phyloP scores from a whole-genome alignment of 2,113 vertebrate genomes.

The Atrichornis clamosus region DNA sequence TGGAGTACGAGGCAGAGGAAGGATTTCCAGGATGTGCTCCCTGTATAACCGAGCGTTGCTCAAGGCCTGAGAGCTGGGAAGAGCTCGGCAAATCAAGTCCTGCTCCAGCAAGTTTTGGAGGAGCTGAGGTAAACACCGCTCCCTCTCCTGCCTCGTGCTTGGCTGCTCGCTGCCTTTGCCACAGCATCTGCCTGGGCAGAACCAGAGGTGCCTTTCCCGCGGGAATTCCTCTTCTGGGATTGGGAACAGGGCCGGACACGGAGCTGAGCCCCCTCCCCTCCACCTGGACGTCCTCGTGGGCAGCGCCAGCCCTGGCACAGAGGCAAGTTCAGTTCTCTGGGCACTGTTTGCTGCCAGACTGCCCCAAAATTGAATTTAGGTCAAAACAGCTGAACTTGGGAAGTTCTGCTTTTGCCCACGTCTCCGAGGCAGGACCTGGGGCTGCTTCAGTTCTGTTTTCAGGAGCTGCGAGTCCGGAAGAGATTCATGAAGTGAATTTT shows the following conservation, averaged over 20 bases:
- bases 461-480: neutral
- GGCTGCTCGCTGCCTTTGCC: neutral
- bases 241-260: accelerated
- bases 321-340: neutral
- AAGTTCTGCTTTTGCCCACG: neutral
- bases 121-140: neutral
- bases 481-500: neutral
- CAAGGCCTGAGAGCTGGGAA: neutral
- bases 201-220: neutral
- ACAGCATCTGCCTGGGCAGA: neutral
- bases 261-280: neutral
- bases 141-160: neutral
- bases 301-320: neutral
- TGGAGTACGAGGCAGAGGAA: accelerated
- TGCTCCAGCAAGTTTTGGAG: neutral
- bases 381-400: neutral
- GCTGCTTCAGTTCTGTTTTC: accelerated
- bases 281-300: neutral
- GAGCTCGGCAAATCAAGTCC: neutral
- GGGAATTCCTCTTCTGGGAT: neutral
- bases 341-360: accelerated
- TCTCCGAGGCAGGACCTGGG: accelerated
- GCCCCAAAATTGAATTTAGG: neutral
- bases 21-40: neutral
- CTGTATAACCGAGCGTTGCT: accelerated